phyloP scores from a whole-genome alignment of 2,888 invertebrate genomes.

The Agriopis marginaria region DNA sequence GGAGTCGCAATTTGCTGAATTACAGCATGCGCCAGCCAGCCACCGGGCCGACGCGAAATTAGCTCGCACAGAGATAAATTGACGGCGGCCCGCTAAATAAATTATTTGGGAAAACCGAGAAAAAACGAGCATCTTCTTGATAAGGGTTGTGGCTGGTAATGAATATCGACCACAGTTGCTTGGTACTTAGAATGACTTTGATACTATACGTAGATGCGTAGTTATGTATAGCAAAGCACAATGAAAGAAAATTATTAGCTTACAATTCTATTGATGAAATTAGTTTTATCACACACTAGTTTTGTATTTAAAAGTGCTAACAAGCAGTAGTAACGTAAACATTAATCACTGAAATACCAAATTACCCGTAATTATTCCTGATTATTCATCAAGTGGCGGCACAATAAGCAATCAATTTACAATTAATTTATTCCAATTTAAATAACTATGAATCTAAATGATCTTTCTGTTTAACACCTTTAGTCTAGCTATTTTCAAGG shows the following conservation, averaged over 20 bases:
- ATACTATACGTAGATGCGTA: background rate
- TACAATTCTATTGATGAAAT: too few relatives aligned
- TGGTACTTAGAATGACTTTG: background rate
- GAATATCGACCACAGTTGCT: slow-evolving; percentile 28
- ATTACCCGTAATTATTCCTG: background rate
- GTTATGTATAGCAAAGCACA: background rate
- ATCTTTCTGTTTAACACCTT: background rate
- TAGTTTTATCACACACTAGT: too few relatives aligned
- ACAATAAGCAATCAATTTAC: slow-evolving; percentile 2
- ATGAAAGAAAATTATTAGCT: too few relatives aligned
- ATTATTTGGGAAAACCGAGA: slow-evolving; percentile 87
- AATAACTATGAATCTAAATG: too few relatives aligned
- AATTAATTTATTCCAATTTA: background rate
- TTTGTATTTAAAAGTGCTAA: too few relatives aligned
- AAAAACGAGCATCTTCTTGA: slow-evolving; percentile 85
- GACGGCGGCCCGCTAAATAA: slow-evolving; percentile 85
- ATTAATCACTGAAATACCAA: background rate
- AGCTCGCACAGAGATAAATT: slow-evolving; percentile 86
- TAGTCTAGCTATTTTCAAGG: slow-evolving; percentile 15
- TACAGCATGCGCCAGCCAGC: slow-evolving; percentile 85
- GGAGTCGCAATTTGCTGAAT: slow-evolving; percentile 87
- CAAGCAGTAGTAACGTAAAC: too few relatives aligned
- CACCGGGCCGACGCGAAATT: slow-evolving; percentile 85
- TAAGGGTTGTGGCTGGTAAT: slow-evolving; percentile 74
- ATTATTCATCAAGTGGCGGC: background rate